Percentiles rank a stretch among this genome's conserved stretches.
Evolutionary conservation across 2,113 vertebrate genomes (phyloP).

Genomic region (Hypocryptadius cinnamomeus): DNA sequence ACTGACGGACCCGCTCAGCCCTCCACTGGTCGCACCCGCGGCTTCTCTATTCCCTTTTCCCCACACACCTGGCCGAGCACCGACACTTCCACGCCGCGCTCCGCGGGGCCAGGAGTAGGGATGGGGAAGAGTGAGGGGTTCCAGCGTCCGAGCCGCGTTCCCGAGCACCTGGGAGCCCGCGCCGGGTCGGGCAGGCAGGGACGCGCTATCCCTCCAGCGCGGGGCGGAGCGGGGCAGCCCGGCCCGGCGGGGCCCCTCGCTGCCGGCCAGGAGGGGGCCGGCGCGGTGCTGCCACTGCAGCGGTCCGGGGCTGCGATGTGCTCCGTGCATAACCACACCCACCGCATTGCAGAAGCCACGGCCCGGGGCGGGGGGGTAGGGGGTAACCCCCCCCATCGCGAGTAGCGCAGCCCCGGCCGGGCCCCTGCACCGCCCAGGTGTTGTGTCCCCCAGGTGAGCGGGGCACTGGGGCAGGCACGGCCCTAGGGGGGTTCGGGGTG

Average conservation of each 20-base stretch:
- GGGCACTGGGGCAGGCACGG: neutral
- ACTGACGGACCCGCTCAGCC: neutral
- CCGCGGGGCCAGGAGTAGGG: neutral
- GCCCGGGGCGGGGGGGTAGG: neutral
- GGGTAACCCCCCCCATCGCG: neutral
- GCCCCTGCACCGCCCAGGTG: neutral
- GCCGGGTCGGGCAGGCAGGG: neutral
- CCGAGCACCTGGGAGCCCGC: neutral
- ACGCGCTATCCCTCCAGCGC: neutral
- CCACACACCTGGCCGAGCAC: neutral
- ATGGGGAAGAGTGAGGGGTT: neutral
- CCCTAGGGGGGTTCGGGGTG: neutral
- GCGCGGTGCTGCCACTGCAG: constrained; percentile 49
- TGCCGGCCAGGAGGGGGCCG: neutral
- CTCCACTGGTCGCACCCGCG: neutral
- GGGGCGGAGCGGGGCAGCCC: neutral
- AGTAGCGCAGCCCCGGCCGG: neutral
- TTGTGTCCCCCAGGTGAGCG: neutral
- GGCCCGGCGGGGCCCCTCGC: neutral
- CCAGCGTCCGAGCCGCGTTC: neutral
- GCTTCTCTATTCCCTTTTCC: neutral
- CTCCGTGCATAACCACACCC: constrained; percentile 71
- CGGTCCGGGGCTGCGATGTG: constrained; percentile 53
- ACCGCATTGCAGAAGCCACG: constrained; percentile 78
- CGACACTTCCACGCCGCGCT: neutral